Percentiles rank a stretch among this genome's conserved stretches.
phyloP scores from a whole-genome alignment of 2,888 invertebrate species.

The Acrobeloides nanus region DNA sequence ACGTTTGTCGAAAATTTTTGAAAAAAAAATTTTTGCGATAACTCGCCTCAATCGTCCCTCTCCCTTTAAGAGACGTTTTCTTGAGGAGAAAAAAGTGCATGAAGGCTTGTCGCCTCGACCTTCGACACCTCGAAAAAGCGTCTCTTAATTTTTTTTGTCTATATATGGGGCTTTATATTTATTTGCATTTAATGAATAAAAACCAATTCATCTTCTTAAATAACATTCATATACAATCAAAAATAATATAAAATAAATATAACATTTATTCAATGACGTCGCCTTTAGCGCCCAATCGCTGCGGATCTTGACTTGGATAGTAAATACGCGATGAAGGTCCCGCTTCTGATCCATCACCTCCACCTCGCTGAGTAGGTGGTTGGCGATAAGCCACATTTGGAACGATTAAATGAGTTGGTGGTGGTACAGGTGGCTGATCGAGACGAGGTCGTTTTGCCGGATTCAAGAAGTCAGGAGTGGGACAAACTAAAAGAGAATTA shows the following conservation, averaged over 20 bases:
- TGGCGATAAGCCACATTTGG: conserved; percentile 16
- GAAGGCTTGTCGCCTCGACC: too few relatives aligned
- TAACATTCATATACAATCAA: neutral
- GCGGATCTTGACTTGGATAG: conserved; percentile 96
- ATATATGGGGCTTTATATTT: too few relatives aligned
- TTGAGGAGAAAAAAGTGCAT: too few relatives aligned
- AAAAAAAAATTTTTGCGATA: too few relatives aligned
- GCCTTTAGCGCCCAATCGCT: conserved; percentile 56
- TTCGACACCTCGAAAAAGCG: too few relatives aligned
- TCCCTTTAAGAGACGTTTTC: too few relatives aligned
- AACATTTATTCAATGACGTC: conserved; percentile 26
- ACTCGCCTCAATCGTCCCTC: too few relatives aligned
- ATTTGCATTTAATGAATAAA: too few relatives aligned
- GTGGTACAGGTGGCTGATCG: conserved; percentile 16
- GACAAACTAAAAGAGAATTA: conserved; percentile 1
- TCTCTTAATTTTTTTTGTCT: too few relatives aligned
- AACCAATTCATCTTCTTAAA: neutral
- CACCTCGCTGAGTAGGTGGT: conserved; percentile 10
- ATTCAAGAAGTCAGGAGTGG: neutral
- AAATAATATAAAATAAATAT: conserved; percentile 1
- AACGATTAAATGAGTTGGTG: conserved; percentile 17
- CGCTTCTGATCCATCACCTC: conserved; percentile 1
- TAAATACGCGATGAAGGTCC: conserved; percentile 62
- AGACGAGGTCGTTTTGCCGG: conserved; percentile 19
- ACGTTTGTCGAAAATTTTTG: too few relatives aligned